Percentiles rank a stretch among this genome's conserved stretches.
Evolutionary conservation across 2,113 vertebrate genomes (phyloP).

Genomic region (Plecturocebus donacophilus): DNA sequence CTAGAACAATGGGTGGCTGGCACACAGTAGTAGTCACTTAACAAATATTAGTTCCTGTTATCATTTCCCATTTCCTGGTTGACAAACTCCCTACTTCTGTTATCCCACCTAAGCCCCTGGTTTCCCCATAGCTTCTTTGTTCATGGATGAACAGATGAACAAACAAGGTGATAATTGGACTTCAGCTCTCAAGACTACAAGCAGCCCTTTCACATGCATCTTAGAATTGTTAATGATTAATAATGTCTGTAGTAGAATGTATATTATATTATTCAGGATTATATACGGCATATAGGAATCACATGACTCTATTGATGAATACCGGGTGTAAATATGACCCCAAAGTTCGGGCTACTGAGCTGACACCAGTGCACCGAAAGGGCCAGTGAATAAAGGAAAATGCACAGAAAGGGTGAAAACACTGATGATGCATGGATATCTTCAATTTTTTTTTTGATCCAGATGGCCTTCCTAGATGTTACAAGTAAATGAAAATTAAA

Average conservation of each 20-base stretch:
- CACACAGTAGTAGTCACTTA: neutral
- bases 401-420: neutral
- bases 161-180: neutral
- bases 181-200: neutral
- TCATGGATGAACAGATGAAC: conserved; percentile 16
- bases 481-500: conserved; percentile 28
- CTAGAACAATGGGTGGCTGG: neutral
- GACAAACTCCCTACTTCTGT: neutral
- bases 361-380: neutral
- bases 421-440: neutral
- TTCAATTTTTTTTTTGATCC: neutral
- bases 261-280: conserved; percentile 10
- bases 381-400: conserved; percentile 13
- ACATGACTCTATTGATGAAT: conserved; percentile 36
- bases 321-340: neutral
- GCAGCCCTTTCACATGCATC: neutral
- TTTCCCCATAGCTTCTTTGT: conserved; percentile 21
- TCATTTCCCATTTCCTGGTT: conserved; percentile 19
- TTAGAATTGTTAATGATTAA: neutral
- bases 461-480: neutral
- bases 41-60: neutral
- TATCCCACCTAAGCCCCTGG: neutral
- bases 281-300: conserved; percentile 16
- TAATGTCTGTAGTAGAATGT: neutral
- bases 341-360: conserved; percentile 15